Evolutionary conservation across 2,888 invertebrate genomes (phyloP).

Genomic region (Masnerella sp.): DNA sequence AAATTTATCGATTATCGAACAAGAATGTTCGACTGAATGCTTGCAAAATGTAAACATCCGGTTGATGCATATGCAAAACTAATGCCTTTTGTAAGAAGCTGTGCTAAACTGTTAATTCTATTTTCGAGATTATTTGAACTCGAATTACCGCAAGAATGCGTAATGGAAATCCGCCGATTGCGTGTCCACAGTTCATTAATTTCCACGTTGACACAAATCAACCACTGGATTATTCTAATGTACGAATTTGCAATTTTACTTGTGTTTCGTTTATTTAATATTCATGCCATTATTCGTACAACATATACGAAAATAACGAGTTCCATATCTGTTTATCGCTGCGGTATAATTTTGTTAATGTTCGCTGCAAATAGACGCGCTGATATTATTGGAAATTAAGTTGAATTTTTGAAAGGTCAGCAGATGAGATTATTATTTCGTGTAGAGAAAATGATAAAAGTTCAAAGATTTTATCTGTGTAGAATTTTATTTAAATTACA

Average conservation of each 20-base stretch:
- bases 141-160: slow-evolving; percentile 15
- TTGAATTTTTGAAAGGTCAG: neutral
- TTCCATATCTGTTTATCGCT: slow-evolving; percentile 2
- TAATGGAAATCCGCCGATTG: slow-evolving; percentile 26
- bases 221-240: slow-evolving; percentile 30
- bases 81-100: too few species aligned
- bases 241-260: slow-evolving; percentile 33
- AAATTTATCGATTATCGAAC: too few species aligned
- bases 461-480: too few species aligned
- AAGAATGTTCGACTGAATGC: too few species aligned
- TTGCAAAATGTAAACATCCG: too few species aligned
- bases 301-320: slow-evolving; percentile 1
- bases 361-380: neutral
- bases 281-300: slow-evolving; percentile 23
- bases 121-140: slow-evolving; percentile 20
- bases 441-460: neutral
- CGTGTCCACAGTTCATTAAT: slow-evolving; percentile 34
- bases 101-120: too few species aligned
- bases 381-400: slow-evolving; percentile 1
- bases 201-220: slow-evolving; percentile 25
- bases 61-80: too few species aligned
- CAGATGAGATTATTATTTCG: too few species aligned
- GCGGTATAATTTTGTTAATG: slow-evolving; percentile 21
- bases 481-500: too few species aligned
- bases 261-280: slow-evolving; percentile 21